phyloP scores from a whole-genome alignment of 2,888 invertebrate species.

The Amphipoea oculea region DNA sequence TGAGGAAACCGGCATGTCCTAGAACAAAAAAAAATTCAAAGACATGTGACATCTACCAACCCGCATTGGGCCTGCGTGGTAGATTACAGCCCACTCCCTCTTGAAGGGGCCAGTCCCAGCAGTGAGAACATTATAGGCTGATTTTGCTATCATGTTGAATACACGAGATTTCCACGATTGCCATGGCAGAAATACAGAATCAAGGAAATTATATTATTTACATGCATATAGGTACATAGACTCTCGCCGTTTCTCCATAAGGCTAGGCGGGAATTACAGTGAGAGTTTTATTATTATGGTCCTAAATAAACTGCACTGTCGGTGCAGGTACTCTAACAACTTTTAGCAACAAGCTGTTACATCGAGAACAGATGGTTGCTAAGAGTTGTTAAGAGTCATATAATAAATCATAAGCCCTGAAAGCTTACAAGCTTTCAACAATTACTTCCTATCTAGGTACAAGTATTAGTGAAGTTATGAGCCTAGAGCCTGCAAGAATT shows the following conservation, averaged over 20 bases:
- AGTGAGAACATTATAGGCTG: too few species aligned
- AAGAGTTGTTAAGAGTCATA: neutral
- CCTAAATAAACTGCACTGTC: neutral
- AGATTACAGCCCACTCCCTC: too few species aligned
- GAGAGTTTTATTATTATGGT: neutral
- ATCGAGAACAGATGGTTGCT: neutral
- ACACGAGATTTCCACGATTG: neutral
- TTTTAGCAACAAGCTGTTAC: too few species aligned
- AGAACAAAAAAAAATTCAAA: too few species aligned
- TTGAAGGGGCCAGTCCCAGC: too few species aligned
- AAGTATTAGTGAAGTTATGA: neutral
- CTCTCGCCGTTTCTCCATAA: neutral
- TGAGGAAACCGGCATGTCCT: too few species aligned
- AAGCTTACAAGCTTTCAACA: constrained; percentile 12
- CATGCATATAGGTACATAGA: neutral
- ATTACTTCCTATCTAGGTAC: constrained; percentile 9
- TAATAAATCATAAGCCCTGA: neutral
- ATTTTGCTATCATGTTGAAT: neutral
- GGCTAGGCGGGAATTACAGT: neutral
- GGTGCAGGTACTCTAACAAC: too few species aligned
- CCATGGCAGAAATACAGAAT: neutral
- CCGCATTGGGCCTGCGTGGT: too few species aligned
- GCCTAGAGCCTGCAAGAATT: neutral
- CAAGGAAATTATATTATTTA: neutral
- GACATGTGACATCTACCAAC: too few species aligned